Evolutionary conservation across 2,888 invertebrate genomes (phyloP).

Genomic region (Aquatica leii): DNA sequence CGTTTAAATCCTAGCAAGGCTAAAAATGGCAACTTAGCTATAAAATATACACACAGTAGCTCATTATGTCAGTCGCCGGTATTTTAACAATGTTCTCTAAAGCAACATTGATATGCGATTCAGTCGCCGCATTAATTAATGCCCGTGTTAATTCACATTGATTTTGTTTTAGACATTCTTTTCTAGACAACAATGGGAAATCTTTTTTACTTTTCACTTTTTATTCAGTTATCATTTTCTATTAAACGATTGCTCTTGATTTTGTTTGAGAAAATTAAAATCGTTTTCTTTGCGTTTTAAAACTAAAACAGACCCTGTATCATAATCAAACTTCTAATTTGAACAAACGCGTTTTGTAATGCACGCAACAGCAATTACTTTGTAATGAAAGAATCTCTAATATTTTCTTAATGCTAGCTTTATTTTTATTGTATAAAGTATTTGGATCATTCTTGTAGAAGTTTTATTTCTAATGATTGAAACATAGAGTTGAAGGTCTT

Average conservation of each 20-base stretch:
- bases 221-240: background rate
- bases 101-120: conserved; percentile 54
- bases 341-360: no score
- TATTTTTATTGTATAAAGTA: no score
- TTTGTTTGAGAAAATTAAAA: no score
- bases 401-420: no score
- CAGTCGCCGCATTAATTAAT: conserved; percentile 51
- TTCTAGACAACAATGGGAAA: conserved; percentile 32
- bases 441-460: no score
- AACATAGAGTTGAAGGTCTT: no score
- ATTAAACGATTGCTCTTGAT: background rate
- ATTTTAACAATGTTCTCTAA: conserved; percentile 57
- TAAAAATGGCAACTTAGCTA: conserved; percentile 58
- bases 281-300: no score
- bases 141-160: conserved; percentile 39
- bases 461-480: no score
- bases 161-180: conserved; percentile 35
- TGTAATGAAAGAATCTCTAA: no score
- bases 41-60: conserved; percentile 58
- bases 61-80: conserved; percentile 56
- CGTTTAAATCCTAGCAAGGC: conserved; percentile 51
- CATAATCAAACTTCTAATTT: no score
- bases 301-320: no score
- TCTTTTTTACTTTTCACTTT: conserved; percentile 5
- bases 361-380: no score